Base-by-base conservation (phyloP, 2,888 invertebrate genomes). In the Erebia aethiops region DNA sequence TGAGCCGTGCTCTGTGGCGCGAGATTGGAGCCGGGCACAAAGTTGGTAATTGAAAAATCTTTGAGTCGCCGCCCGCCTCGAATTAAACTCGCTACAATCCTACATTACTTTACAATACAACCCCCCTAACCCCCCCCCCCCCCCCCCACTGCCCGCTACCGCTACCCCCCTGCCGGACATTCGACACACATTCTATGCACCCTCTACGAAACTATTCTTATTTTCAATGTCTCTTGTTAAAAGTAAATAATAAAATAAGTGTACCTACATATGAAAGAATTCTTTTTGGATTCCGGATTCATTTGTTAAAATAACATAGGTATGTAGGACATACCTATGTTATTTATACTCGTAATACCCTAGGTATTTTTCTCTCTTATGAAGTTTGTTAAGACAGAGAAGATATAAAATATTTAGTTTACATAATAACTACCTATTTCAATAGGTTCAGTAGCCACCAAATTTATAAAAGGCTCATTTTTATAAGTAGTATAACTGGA, bases 21-120 rank as follows among this genome's bases (percentile, higher is more conserved):
- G 77, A 88, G 91, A 90, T 89, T 89, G 89, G 86, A 90, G 88
- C 86, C 84, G 85, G 87, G 89, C 87, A 89, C 88, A 88, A 89
- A 91, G 87, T 91, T 89, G 86, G 90, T 91, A 91, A 91, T 91
- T 91, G 91, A 91, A 91, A 91, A 91, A 90, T 91, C 89, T 90
- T 88, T 88, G 87, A 85, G 82, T 82, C 81, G 74, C 72, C 74
- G 73, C 63, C 71, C 69, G 72, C 71, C 74, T 73, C 77, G 78
- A 83, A 83, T 84, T 81, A 84, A 81, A 81, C 78, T 80, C 76
- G 76, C 77, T 77, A 77, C 78, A 78, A 72, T 78, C 74, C 74
- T 75, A 77, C 76, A 77, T 73, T 76, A 77, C 74, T 75, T 72
- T 72, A 75, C 71, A 74, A 72, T 71, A 70, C 74, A 61, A 11